Evolutionary conservation across 2,888 invertebrate genomes (phyloP).

Genomic region (Sympetrum striolatum): DNA sequence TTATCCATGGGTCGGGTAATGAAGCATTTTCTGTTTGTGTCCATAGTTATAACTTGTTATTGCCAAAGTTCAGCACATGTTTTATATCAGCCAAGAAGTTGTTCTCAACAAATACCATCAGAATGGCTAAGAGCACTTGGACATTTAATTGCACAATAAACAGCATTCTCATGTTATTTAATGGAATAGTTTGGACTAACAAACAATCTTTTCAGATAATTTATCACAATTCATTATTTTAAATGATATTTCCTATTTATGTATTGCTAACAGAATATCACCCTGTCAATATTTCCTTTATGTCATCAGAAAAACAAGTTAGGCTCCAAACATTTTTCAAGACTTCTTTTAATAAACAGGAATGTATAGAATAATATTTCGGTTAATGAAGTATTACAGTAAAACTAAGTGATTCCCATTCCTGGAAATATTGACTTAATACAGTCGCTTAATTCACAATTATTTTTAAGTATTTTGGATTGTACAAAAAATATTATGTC

Average conservation of each 20-base stretch:
- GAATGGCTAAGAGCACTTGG: constrained; percentile 41
- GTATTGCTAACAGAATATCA: constrained; percentile 44
- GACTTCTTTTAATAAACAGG: constrained; percentile 22
- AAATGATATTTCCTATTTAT: constrained; percentile 6
- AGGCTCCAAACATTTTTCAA: not conserved
- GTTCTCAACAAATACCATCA: constrained; percentile 33
- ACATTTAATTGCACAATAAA: constrained; percentile 17
- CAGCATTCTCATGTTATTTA: not conserved
- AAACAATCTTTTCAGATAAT: constrained; percentile 29
- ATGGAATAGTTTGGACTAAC: constrained; percentile 35
- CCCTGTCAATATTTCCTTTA: constrained; percentile 26
- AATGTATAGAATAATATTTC: constrained; percentile 23
- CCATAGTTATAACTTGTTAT: not conserved
- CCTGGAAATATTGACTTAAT: not conserved
- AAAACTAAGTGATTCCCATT: constrained; percentile 18
- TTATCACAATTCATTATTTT: constrained; percentile 38
- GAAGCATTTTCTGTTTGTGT: not conserved
- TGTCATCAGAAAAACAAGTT: constrained; percentile 30
- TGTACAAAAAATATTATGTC: constrained; percentile 35
- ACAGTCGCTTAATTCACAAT: not conserved
- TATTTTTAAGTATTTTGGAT: constrained; percentile 27
- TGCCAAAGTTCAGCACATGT: not conserved
- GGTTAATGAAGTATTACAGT: constrained; percentile 21
- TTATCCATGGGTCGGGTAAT: not conserved
- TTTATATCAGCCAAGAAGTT: constrained; percentile 24